These are phyloP conservation scores for Zosterops lateralis DNA, from an alignment of 2,113 vertebrate species.

Conservation along the genomic window DNA sequence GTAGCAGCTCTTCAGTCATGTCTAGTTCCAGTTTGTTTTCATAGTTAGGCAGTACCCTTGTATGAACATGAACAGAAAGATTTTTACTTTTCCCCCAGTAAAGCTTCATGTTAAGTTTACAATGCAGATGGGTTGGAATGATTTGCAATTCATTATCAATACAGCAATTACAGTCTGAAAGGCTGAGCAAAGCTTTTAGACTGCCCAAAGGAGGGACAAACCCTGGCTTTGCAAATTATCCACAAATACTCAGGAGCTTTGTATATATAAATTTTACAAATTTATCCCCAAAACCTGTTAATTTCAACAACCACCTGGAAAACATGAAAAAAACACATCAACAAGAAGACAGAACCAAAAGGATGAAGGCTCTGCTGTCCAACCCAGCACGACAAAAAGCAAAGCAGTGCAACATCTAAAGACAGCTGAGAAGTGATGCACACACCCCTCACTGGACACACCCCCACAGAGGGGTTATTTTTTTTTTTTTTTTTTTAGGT, in stretches of 20 bases:
- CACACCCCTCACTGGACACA: constrained; percentile 2
- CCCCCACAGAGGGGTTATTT: background rate
- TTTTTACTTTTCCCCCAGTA: background rate
- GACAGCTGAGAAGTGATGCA: background rate
- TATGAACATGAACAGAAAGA: background rate
- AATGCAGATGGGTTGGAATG: background rate
- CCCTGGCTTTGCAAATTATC: background rate
- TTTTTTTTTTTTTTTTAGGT: background rate
- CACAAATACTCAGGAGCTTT: background rate
- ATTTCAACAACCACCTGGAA: background rate
- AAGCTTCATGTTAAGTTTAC: background rate
- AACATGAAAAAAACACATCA: background rate
- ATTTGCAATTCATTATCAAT: background rate
- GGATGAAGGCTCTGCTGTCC: background rate
- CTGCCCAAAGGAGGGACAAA: background rate
- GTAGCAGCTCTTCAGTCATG: background rate
- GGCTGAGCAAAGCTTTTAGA: background rate
- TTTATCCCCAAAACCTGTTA: background rate
- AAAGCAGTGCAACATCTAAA: constrained; percentile 20
- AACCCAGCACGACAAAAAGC: constrained; percentile 38
- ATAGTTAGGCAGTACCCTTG: background rate
- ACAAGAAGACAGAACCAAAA: background rate
- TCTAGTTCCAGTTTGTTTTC: background rate
- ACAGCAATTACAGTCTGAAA: background rate
- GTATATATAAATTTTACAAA: background rate